Percentiles rank a stretch among this genome's conserved stretches.
Conservation (phyloP, 2,888 invertebrate genomes). For the Coenonympha glycerion region DNA sequence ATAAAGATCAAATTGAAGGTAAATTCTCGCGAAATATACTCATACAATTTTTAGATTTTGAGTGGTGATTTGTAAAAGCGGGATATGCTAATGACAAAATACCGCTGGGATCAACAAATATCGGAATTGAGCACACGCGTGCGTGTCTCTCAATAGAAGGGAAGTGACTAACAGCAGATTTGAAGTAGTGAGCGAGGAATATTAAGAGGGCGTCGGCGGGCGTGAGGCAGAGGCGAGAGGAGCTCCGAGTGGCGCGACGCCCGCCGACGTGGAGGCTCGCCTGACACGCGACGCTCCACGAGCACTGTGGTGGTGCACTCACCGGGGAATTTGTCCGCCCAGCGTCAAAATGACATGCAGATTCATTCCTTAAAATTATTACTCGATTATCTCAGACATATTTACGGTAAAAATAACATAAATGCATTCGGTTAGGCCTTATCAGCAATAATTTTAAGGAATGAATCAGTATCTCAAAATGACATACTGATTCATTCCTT, state of each 20-base stretch:
- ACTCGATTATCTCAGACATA: background rate
- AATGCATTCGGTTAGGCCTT: background rate
- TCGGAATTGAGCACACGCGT: conserved; percentile 8
- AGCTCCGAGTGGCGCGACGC: conserved; percentile 60
- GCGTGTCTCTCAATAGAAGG: conserved; percentile 10
- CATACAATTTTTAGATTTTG: background rate
- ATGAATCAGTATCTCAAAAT: too few relatives aligned
- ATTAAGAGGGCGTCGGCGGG: conserved; percentile 47
- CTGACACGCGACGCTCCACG: conserved; percentile 68
- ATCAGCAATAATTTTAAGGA: too few relatives aligned
- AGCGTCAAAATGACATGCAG: conserved; percentile 13
- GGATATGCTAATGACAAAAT: conserved; percentile 14
- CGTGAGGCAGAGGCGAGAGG: conserved; percentile 40
- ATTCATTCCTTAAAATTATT: conserved; percentile 5
- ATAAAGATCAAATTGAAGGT: conserved; percentile 21
- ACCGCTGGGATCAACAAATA: conserved; percentile 13
- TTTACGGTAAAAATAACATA: too few relatives aligned
- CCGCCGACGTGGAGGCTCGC: conserved; percentile 73
- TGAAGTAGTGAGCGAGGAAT: conserved; percentile 46
- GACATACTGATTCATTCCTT: conserved; percentile 11
- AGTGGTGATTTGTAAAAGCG: background rate
- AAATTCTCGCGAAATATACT: background rate
- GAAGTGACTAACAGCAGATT: conserved; percentile 30
- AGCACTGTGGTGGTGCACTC: conserved; percentile 27
- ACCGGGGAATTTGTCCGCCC: conserved; percentile 16